Percentiles rank a stretch among this genome's conserved stretches.
Conservation (phyloP, 35 echinoderm and acorn worm genomes). For the Lytechinus pictus region DNA sequence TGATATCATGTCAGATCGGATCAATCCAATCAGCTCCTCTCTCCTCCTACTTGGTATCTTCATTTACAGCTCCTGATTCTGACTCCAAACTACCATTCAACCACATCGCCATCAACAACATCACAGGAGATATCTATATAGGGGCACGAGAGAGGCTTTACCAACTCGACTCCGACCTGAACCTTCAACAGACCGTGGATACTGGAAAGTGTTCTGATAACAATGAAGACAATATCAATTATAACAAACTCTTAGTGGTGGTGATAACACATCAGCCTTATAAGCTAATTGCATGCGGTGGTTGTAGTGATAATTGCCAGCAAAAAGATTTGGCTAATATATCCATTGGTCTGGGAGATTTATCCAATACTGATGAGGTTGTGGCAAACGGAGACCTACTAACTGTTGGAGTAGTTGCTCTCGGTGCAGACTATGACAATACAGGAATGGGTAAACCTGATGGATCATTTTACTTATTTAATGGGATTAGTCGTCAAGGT, state of each 20-base stretch:
- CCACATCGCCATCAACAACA: slow-evolving; percentile 49
- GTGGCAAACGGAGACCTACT: slow-evolving; percentile 10
- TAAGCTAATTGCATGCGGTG: slow-evolving; percentile 54
- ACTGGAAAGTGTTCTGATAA: background rate
- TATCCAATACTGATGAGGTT: background rate
- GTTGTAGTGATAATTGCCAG: slow-evolving; percentile 43
- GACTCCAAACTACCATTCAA: slow-evolving; percentile 34
- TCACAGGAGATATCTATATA: slow-evolving; percentile 54
- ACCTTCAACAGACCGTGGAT: background rate
- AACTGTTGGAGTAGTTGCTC: slow-evolving; percentile 13
- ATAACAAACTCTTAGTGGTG: slow-evolving; percentile 52
- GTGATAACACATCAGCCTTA: background rate
- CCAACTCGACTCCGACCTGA: slow-evolving; percentile 42
- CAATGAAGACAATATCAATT: background rate
- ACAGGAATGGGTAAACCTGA: background rate
- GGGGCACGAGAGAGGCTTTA: slow-evolving; percentile 51
- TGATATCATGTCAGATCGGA: background rate
- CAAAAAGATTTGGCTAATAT: slow-evolving; percentile 33
- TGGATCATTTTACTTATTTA: background rate
- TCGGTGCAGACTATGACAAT: background rate
- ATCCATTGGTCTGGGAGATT: background rate
- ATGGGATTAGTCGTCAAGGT: background rate
- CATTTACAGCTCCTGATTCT: slow-evolving; percentile 32
- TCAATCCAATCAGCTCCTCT: background rate
- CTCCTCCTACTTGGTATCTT: slow-evolving; percentile 29